Evolutionary conservation across 2,888 invertebrate species (phyloP).

Genomic region (Petrophora chlorosata): DNA sequence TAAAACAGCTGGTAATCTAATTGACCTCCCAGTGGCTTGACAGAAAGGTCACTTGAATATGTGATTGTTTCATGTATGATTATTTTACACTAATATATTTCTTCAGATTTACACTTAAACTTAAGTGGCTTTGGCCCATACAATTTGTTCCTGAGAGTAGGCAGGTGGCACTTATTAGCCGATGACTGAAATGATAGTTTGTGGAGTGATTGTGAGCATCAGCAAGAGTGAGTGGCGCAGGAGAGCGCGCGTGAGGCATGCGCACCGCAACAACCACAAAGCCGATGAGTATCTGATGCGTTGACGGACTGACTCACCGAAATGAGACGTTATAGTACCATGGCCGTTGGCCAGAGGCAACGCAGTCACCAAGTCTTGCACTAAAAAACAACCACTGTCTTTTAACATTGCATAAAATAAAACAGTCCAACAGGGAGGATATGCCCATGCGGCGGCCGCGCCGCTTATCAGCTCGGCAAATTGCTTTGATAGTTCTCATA

Average conservation of each 20-base stretch:
- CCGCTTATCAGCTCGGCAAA: conserved; percentile 53
- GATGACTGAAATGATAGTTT: conserved; percentile 12
- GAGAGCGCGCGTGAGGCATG: conserved; percentile 70
- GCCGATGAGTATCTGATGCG: conserved; percentile 74
- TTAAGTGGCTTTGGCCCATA: background rate
- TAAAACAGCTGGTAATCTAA: conserved; percentile 26
- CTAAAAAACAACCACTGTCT: conserved; percentile 82
- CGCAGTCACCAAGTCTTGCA: conserved; percentile 84
- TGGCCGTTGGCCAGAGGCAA: conserved; percentile 84
- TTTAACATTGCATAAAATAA: conserved; percentile 77
- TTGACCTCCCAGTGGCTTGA: conserved; percentile 13
- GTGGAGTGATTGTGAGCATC: conserved; percentile 30
- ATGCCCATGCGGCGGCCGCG: conserved; percentile 35
- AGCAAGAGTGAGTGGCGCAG: conserved; percentile 59
- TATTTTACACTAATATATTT: too few species aligned
- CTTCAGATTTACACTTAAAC: too few species aligned
- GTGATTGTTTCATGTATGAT: background rate
- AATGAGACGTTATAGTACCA: conserved; percentile 82
- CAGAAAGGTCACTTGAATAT: conserved; percentile 22
- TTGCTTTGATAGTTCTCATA: conserved; percentile 46
- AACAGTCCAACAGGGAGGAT: conserved; percentile 40
- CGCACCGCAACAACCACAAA: conserved; percentile 80
- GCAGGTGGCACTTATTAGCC: background rate
- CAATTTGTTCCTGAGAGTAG: background rate
- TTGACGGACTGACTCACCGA: conserved; percentile 81